Conservation (phyloP, 2,888 invertebrate genomes). For the Oxystoma pomonae region DNA sequence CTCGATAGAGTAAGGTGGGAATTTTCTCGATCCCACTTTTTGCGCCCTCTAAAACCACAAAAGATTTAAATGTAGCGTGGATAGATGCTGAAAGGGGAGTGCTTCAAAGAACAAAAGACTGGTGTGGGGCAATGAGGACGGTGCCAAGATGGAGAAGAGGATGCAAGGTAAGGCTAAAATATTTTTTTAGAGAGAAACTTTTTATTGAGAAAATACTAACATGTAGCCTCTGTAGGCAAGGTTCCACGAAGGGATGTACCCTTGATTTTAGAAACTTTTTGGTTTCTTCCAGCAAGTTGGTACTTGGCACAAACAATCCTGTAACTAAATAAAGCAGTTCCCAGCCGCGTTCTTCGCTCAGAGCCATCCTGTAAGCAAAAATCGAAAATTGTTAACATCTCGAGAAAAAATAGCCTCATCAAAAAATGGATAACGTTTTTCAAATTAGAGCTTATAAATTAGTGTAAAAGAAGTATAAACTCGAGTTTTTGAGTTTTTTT, state of each 20-base stretch:
- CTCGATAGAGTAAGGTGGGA: conserved; percentile 87
- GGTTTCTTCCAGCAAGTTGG: conserved; percentile 69
- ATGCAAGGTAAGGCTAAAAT: no score
- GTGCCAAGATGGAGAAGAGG: no score
- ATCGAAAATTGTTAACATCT: not conserved
- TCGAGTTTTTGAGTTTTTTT: no score
- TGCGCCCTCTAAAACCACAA: conserved; percentile 53
- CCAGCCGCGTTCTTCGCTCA: conserved; percentile 92
- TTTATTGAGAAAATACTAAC: no score
- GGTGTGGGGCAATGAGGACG: no score
- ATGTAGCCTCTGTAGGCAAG: conserved; percentile 77
- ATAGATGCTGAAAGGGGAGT: no score
- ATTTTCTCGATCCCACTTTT: conserved; percentile 54
- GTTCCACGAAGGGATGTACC: conserved; percentile 70
- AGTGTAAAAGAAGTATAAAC: no score
- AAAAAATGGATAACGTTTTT: no score
- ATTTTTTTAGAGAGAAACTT: no score
- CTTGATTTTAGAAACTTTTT: conserved; percentile 71
- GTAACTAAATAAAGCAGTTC: conserved; percentile 89
- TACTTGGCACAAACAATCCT: conserved; percentile 79
- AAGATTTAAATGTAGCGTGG: conserved; percentile 25
- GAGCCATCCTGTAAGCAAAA: conserved; percentile 49
- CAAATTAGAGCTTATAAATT: no score
- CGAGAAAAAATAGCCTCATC: no score
- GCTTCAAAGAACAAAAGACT: not conserved